Percentiles rank a stretch among this genome's conserved stretches.
phyloP scores from a whole-genome alignment of 2,113 vertebrate genomes.

The Lutjanus erythropterus region DNA sequence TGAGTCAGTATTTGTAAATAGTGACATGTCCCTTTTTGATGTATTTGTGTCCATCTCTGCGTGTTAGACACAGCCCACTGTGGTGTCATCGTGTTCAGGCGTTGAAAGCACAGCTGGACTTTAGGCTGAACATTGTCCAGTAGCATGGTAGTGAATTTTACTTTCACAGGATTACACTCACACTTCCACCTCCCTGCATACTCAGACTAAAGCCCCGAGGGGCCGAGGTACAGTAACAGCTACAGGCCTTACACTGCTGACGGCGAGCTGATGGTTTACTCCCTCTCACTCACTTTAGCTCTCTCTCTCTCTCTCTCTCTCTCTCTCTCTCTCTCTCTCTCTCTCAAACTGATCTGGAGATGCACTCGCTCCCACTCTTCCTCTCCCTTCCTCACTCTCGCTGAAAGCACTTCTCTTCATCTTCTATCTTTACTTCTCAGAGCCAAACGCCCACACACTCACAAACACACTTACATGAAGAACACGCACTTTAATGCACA shows the following conservation, averaged over 20 bases:
- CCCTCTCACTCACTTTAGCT: slow-evolving; percentile 9
- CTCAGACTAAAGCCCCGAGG: background rate
- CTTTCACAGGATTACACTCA: slow-evolving; percentile 16
- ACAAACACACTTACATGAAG: slow-evolving; percentile 49
- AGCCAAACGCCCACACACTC: slow-evolving; percentile 74
- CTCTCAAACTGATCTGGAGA: slow-evolving; percentile 41
- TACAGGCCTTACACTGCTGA: slow-evolving; percentile 11
- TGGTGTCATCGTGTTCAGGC: slow-evolving; percentile 1
- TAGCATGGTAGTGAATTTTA: slow-evolving; percentile 17
- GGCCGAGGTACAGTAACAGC: background rate
- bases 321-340: slow-evolving; percentile 2
- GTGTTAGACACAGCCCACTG: background rate
- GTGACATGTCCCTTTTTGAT: too few species aligned
- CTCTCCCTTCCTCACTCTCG: slow-evolving; percentile 45
- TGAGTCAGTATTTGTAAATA: too few species aligned
- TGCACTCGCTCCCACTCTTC: slow-evolving; percentile 41
- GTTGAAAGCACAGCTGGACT: slow-evolving; percentile 22
- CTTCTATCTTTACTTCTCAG: slow-evolving; percentile 51
- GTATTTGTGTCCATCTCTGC: too few species aligned
- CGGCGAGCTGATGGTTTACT: slow-evolving; percentile 1
- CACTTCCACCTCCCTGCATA: slow-evolving; percentile 6
- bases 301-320: slow-evolving; percentile 12
- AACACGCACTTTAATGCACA: slow-evolving; percentile 42
- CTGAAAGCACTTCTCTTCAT: slow-evolving; percentile 70
- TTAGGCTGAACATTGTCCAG: background rate